phyloP scores from a whole-genome alignment of 2,113 vertebrate species.

The Entomyzon cyanotis region DNA sequence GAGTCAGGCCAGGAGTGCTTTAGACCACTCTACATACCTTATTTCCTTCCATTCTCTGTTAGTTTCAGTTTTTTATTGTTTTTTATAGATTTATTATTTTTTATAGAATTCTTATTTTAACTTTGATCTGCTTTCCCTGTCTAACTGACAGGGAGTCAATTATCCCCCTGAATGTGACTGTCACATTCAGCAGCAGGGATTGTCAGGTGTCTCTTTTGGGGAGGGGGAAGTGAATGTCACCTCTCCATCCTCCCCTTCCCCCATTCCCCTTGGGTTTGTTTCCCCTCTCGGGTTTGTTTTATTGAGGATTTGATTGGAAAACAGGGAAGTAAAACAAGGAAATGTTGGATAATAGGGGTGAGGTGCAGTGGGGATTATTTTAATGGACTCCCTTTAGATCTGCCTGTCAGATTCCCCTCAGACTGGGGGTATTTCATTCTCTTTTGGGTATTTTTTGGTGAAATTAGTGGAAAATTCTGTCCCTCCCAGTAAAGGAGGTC shows the following conservation, averaged over 20 bases:
- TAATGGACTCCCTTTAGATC: background rate
- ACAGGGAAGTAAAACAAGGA: background rate
- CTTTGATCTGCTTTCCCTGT: background rate
- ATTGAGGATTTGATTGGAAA: background rate
- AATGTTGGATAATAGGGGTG: background rate
- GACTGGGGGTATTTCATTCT: fast-evolving
- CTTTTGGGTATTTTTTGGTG: background rate
- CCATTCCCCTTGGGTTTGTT: background rate
- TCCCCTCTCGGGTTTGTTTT: background rate
- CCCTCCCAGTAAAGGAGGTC: background rate
- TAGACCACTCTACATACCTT: fast-evolving
- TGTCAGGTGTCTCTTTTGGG: background rate
- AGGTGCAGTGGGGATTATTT: background rate
- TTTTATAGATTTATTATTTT: background rate
- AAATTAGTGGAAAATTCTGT: background rate
- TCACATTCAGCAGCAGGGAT: background rate
- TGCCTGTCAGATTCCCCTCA: background rate
- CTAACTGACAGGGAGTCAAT: slow-evolving; percentile 46
- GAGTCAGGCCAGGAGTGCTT: background rate
- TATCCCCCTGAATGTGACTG: background rate
- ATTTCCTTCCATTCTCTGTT: background rate
- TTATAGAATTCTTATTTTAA: background rate
- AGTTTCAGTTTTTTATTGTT: background rate
- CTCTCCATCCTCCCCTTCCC: background rate
- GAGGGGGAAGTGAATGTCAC: background rate